Percentiles rank a stretch among this genome's conserved stretches.
Evolutionary conservation across 2,888 invertebrate genomes (phyloP).

Genomic region (Ectemnius lituratus): DNA sequence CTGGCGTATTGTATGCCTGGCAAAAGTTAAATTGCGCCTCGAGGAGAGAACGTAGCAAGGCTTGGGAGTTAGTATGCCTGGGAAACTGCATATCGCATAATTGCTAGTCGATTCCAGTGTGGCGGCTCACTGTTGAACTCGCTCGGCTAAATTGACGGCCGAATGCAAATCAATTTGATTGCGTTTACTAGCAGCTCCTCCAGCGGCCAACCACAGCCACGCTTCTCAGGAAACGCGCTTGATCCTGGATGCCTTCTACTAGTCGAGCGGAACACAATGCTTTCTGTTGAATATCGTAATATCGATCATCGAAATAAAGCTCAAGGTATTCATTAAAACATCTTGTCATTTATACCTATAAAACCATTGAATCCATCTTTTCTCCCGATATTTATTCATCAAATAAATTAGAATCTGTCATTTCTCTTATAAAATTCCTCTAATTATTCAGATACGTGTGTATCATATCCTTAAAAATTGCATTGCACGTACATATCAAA

Average conservation of each 20-base stretch:
- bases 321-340: not conserved
- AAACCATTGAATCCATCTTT: not conserved
- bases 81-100: slow-evolving; percentile 28
- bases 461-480: no score
- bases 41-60: slow-evolving; percentile 26
- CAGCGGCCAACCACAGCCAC: slow-evolving; percentile 9
- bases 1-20: no score
- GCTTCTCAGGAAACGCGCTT: slow-evolving; percentile 35
- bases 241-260: slow-evolving; percentile 23
- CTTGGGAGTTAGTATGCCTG: slow-evolving; percentile 22
- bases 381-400: slow-evolving; percentile 9
- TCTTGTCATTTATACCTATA: not conserved
- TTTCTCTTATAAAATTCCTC: no score
- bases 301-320: not conserved
- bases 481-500: no score
- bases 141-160: slow-evolving; percentile 39
- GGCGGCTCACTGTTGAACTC: slow-evolving; percentile 5
- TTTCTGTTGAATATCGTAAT: slow-evolving; percentile 16
- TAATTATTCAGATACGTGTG: no score
- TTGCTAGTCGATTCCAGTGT: slow-evolving; percentile 33
- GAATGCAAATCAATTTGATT: slow-evolving; percentile 53
- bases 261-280: slow-evolving; percentile 25
- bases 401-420: no score
- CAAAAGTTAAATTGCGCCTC: no score
- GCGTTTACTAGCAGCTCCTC: slow-evolving; percentile 22